phyloP scores from a whole-genome alignment of 2,113 vertebrate genomes.

The Pagrus major region DNA sequence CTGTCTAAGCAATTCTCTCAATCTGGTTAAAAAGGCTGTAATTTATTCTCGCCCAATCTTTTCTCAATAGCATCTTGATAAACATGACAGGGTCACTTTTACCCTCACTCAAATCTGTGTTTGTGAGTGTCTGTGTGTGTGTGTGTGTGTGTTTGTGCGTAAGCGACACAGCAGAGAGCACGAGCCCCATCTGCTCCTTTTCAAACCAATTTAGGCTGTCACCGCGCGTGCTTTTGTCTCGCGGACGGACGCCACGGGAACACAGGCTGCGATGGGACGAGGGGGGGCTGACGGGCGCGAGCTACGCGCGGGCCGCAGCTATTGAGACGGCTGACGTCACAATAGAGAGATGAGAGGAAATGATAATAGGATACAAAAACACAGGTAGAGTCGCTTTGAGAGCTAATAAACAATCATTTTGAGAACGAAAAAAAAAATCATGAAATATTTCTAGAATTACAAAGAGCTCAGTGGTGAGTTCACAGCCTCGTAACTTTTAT shows the following conservation, averaged over 20 bases:
- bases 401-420: neutral
- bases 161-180: slow-evolving; percentile 65
- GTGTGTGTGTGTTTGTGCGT: slow-evolving; percentile 1
- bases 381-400: neutral
- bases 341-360: slow-evolving; percentile 9
- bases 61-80: slow-evolving; percentile 33
- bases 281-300: neutral
- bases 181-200: slow-evolving; percentile 96
- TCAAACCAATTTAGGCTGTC: slow-evolving; percentile 92
- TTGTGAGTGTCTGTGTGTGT: neutral
- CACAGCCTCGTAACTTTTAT: neutral
- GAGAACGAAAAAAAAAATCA: fast-evolving
- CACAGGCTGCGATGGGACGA: slow-evolving; percentile 33
- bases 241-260: slow-evolving; percentile 80
- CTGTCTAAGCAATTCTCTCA: neutral
- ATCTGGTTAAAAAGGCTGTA: slow-evolving; percentile 13
- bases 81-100: slow-evolving; percentile 56
- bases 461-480: neutral
- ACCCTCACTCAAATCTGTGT: slow-evolving; percentile 26
- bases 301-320: slow-evolving; percentile 14
- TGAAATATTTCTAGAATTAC: too few relatives aligned
- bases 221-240: slow-evolving; percentile 92
- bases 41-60: slow-evolving; percentile 41
- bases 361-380: neutral
- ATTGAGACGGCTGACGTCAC: slow-evolving; percentile 63